A percentile compares a stretch with the other conserved stretches of the same genome.
These are phyloP conservation scores for Brachypalpus laphriformis DNA, from an alignment of 2,888 invertebrate genomes.

Conservation along the genomic window DNA sequence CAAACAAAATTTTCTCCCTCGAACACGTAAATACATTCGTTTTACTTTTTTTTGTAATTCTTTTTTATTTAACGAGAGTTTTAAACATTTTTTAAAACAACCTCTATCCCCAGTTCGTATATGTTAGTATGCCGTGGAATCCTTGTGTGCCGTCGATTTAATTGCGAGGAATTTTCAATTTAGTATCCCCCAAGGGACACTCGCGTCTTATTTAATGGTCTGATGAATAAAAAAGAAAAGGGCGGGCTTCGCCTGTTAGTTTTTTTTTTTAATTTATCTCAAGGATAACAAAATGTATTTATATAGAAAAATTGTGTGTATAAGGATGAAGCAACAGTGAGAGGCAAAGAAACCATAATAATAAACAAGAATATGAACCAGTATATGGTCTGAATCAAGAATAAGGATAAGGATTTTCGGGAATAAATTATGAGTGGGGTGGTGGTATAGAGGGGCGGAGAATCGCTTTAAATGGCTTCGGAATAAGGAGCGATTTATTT, in stretches of 20 bases:
- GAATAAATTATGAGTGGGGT: background rate
- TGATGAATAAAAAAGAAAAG: conserved; percentile 38
- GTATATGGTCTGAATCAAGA: background rate
- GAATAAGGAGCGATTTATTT: conserved; percentile 18
- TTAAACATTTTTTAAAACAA: conserved; percentile 12
- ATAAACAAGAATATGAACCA: conserved; percentile 7
- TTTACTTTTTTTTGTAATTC: background rate
- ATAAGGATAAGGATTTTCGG: background rate
- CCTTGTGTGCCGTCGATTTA: conserved; percentile 50
- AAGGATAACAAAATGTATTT: conserved; percentile 3
- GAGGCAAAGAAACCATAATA: conserved; percentile 10
- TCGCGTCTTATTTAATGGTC: conserved; percentile 68
- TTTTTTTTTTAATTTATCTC: conserved; percentile 13
- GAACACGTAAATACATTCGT: background rate
- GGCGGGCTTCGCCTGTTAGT: conserved; percentile 39
- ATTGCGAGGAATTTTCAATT: conserved; percentile 64
- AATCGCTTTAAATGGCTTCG: background rate
- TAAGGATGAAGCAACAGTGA: background rate
- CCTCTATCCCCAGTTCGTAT: background rate
- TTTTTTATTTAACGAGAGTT: conserved; percentile 16
- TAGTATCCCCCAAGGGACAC: conserved; percentile 48
- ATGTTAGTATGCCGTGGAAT: conserved; percentile 15
- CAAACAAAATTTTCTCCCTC: conserved; percentile 10
- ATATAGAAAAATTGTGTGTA: background rate
- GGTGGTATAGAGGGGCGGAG: background rate